Base-by-base conservation (phyloP, 1,140 invertebrate genomes). In the Platyura marginata region DNA sequence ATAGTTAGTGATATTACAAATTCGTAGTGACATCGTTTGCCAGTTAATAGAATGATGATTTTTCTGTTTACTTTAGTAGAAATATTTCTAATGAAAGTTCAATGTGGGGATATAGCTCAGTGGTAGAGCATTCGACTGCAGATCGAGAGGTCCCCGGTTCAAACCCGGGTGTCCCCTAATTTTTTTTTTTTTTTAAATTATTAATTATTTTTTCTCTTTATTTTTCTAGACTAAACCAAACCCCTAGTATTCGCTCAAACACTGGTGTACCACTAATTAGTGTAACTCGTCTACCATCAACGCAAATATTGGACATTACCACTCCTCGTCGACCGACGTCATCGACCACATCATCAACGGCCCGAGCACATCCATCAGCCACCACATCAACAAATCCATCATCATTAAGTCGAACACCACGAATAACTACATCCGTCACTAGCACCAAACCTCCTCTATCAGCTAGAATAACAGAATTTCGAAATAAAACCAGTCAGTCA, bases 111-210 rank as follows among this genome's bases (percentile, higher is more conserved):
- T 81, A 81, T 83, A 81, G 81, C 81, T 84, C 79, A 84, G 80
- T 81, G 80, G 81, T 82, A 85, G 79, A 84, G 80, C 80, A 83
- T 84, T 84, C 78, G 80, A 82, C 79, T 85, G 79, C 80, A 83
- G 79, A 87, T 86, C 81, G 81, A 85, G 78, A 84, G 81, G 81
- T 85, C 81, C 79, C 79, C 74, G 79, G 81, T 84, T 85, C 81
- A 82, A 86, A 79, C 77, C 81, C 80, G 80, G 80, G 76, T 83
- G 79, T 75, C 80, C 80, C 80, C 80, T 85, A 18, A 46, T 33
- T 44, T 42, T 20, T 34, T 50, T 46, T 53, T 51, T 54, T 51
- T 55, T 55, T 52, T 53, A 47, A 49, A 32, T 11, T 25, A 19
- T 35, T 41, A 45, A 11, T 45, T 43, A 16, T 23, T 44, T 44